Conservation (phyloP, 2,888 invertebrate species). For the Thereva unica region DNA sequence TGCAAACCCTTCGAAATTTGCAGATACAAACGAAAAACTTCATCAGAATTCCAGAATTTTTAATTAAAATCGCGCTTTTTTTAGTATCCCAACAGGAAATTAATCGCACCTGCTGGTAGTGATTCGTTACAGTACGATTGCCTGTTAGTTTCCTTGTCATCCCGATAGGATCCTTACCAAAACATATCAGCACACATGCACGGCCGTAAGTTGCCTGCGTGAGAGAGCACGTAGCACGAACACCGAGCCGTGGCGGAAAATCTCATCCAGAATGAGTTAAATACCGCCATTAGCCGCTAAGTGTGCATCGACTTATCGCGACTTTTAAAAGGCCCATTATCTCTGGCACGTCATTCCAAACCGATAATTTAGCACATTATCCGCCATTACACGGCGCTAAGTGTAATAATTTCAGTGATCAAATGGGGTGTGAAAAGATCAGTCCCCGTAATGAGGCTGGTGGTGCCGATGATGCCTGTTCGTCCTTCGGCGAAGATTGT, state of each 20-base stretch:
- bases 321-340: slow-evolving; percentile 30
- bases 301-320: slow-evolving; percentile 24
- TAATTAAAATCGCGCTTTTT: slow-evolving; percentile 33
- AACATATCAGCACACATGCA: no score
- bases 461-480: not conserved
- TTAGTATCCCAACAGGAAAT: slow-evolving; percentile 36
- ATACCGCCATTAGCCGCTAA: slow-evolving; percentile 30
- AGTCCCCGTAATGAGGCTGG: slow-evolving; percentile 27
- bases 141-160: no score
- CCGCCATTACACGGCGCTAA: slow-evolving; percentile 39
- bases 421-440: slow-evolving; percentile 37
- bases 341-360: slow-evolving; percentile 24
- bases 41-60: slow-evolving; percentile 29
- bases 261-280: slow-evolving; percentile 6
- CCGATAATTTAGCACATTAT: slow-evolving; percentile 40
- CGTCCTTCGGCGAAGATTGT: not conserved
- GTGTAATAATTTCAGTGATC: slow-evolving; percentile 41
- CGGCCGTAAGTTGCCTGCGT: not conserved
- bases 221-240: not conserved
- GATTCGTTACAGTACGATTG: slow-evolving; percentile 2
- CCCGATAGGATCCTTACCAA: no score
- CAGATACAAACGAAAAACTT: slow-evolving; percentile 6
- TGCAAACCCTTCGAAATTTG: no score
- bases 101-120: slow-evolving; percentile 28
- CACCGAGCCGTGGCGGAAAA: not conserved